Evolutionary conservation across 2,888 invertebrate genomes (phyloP), one percentile per base, ranked within the genome.

Genomic region (Beris chalybata): DNA sequence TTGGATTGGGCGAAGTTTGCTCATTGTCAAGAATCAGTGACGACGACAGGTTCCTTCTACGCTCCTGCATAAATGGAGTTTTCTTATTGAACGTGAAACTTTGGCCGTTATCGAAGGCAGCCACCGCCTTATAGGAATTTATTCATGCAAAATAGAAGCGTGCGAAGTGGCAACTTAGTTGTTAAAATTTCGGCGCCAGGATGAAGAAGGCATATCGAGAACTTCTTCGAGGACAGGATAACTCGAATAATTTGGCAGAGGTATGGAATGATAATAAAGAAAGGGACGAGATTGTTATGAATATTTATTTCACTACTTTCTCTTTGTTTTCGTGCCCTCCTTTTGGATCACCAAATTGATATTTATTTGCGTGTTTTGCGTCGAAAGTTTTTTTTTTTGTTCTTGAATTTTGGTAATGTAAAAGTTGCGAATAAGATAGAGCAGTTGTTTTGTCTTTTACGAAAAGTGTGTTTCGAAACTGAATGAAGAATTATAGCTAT

Each of bases 271-370:
- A 15, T 15, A 48, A 15, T 48, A 48, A 15, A 30, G n/a, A 22
- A 59, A 52, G 50, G 61, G 43, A 45, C 50, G 50, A 1, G 7
- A 11, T 38, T 38, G 32, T 53, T 64, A 64, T 64, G 64, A 64
- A 64, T 54, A 64, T 64, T 64, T 64, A 54, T 64, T 64, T 54
- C 38, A 22, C 4, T 64, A 64, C 45, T 64, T 64, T 45, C 13
- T 52, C 12, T 63, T 43, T 38, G 11, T 58, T 38, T 38, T 9
- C 47, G 44, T 44, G 43, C 44, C 5, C 32, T 44, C 45, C 30
- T n/a, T 63, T 53, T 6, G 4, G 32, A 44, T 30, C 7, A 30
- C 30, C 6, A 64, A 64, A 64, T 64, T 64, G 54, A 64, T 64
- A 64, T 64, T 64, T 64, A 64, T 64, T 31, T 22, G 15, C 53